Conservation (phyloP, 2,888 invertebrate genomes). For the Diadegma fenestrale region DNA sequence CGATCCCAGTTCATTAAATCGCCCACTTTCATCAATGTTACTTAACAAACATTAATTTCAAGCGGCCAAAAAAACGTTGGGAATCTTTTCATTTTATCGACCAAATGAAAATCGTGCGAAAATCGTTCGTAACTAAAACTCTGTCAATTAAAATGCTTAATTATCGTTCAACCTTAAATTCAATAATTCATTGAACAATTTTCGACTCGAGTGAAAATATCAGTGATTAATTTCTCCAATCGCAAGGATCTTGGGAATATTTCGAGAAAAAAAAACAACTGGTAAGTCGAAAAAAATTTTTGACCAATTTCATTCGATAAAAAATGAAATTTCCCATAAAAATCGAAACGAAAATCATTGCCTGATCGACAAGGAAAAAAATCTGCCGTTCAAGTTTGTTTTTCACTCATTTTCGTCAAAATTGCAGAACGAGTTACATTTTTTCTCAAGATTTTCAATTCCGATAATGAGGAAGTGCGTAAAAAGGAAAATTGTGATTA, state of each 20-base stretch:
- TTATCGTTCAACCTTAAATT: not conserved
- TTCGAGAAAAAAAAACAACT: not conserved
- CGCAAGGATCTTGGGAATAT: not conserved
- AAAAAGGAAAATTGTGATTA: not conserved
- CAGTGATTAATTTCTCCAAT: not conserved
- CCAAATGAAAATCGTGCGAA: not conserved
- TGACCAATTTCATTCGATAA: not conserved
- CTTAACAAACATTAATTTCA: not conserved
- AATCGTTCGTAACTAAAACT: not conserved
- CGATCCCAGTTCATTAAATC: not conserved
- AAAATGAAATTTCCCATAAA: not conserved
- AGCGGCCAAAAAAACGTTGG: not conserved
- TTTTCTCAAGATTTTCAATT: not conserved
- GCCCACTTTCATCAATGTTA: not conserved
- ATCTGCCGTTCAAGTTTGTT: not conserved
- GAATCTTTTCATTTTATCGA: not conserved
- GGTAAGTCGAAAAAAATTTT: not conserved
- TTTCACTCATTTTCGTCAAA: not conserved
- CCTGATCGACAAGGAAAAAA: not conserved
- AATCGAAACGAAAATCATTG: not conserved
- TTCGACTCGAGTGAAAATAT: conserved; percentile 5
- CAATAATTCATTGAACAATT: not conserved
- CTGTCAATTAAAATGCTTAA: not conserved
- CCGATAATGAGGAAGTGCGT: not conserved
- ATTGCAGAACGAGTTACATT: not conserved